Conservation (phyloP, 2,888 invertebrate species). For the Caenorhabditis angaria region DNA sequence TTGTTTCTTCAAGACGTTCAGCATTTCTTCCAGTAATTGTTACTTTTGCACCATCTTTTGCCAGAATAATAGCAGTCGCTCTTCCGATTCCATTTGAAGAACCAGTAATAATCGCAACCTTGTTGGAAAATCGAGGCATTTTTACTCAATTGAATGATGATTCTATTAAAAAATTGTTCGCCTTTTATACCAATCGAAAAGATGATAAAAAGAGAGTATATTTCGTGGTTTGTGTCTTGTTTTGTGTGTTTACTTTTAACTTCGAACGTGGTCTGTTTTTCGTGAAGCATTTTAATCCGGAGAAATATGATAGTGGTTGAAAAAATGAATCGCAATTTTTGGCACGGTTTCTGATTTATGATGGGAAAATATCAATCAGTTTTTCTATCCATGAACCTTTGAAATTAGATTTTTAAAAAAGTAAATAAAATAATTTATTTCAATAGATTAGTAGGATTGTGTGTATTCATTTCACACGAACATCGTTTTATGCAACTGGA, state of each 20-base stretch:
- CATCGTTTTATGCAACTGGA: too few relatives aligned
- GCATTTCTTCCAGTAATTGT: conserved; percentile 16
- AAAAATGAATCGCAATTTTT: too few relatives aligned
- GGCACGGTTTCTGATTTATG: too few relatives aligned
- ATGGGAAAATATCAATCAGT: too few relatives aligned
- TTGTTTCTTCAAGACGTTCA: conserved; percentile 1
- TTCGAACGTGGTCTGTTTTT: too few relatives aligned
- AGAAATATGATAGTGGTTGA: too few relatives aligned
- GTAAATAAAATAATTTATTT: too few relatives aligned
- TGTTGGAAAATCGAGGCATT: conserved; percentile 1
- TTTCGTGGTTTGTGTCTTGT: too few relatives aligned
- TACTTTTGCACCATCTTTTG: conserved; percentile 14
- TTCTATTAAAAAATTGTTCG: background rate
- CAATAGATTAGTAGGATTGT: background rate
- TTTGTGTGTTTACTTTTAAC: too few relatives aligned
- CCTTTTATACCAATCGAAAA: background rate
- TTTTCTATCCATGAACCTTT: too few relatives aligned
- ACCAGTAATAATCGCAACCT: conserved; percentile 8
- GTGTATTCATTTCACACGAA: conserved; percentile 11
- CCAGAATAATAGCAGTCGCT: conserved; percentile 9
- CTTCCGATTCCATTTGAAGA: conserved; percentile 14
- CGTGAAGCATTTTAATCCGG: too few relatives aligned
- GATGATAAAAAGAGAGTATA: background rate
- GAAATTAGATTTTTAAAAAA: too few relatives aligned
- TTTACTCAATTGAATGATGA: background rate